phyloP scores from a whole-genome alignment of 2,113 vertebrate species.

The Plotosus lineatus region DNA sequence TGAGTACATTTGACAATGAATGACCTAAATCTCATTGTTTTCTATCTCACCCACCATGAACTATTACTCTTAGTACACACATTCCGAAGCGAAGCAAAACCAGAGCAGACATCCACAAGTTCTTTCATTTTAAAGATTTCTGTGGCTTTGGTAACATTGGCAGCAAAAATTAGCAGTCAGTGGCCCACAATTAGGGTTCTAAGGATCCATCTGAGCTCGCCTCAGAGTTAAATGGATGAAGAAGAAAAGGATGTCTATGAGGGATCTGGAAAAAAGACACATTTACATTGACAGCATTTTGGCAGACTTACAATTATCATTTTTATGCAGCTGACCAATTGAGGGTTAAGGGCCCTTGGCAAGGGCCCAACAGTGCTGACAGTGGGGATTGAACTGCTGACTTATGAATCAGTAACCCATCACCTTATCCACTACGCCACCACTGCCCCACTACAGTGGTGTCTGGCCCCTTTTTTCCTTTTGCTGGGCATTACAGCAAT shows the following conservation, averaged over 20 bases:
- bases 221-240: conserved; percentile 76
- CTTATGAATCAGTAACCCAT: no score
- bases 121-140: conserved; percentile 81
- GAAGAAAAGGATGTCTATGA: conserved; percentile 85
- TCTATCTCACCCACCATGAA: conserved; percentile 88
- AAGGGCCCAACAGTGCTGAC: no score
- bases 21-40: conserved; percentile 84
- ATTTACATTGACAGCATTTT: no score
- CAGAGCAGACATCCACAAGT: conserved; percentile 76
- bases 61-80: conserved; percentile 83
- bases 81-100: conserved; percentile 77
- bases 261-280: conserved; percentile 76
- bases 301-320: no score
- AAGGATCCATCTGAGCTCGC: conserved; percentile 85
- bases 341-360: no score
- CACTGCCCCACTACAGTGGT: no score
- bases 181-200: conserved; percentile 85
- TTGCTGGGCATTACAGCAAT: conserved; percentile 92
- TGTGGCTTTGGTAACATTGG: conserved; percentile 85
- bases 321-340: no score
- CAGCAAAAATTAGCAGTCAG: conserved; percentile 93
- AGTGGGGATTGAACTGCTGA: no score
- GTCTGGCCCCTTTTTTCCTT: conserved; percentile 92
- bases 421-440: no score
- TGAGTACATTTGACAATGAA: conserved; percentile 85